A percentile compares a stretch with the other conserved stretches of the same genome.
phyloP scores from a whole-genome alignment of 2,888 invertebrate genomes.

The Papilio demoleus region DNA sequence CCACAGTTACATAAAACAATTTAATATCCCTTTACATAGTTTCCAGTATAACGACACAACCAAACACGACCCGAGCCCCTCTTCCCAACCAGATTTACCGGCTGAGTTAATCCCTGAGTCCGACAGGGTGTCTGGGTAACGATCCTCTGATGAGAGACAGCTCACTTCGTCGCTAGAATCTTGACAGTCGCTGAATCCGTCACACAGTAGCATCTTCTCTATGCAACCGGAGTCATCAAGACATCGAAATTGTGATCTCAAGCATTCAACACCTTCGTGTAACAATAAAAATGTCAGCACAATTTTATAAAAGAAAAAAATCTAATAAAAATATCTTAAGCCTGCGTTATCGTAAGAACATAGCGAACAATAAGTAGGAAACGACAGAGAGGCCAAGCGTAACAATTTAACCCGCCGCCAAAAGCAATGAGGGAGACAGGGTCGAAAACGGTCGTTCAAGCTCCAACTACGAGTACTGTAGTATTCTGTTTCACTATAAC shows the following conservation, averaged over 20 bases:
- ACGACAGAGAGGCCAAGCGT: slow-evolving; percentile 41
- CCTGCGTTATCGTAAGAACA: slow-evolving; percentile 23
- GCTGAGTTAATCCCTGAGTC: slow-evolving; percentile 47
- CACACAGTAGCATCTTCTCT: slow-evolving; percentile 82
- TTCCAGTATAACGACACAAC: slow-evolving; percentile 17
- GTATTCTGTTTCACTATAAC: slow-evolving; percentile 66
- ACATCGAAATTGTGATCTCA: slow-evolving; percentile 78
- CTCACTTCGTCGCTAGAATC: slow-evolving; percentile 86
- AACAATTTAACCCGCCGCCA: slow-evolving; percentile 41
- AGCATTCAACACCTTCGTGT: slow-evolving; percentile 72
- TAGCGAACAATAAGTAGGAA: slow-evolving; percentile 32
- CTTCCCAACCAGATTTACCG: slow-evolving; percentile 52
- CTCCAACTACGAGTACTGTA: slow-evolving; percentile 48
- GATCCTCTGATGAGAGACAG: slow-evolving; percentile 80
- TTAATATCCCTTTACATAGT: neutral
- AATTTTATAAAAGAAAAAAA: slow-evolving; percentile 28
- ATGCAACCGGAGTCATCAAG: slow-evolving; percentile 85
- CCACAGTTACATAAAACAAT: slow-evolving; percentile 18
- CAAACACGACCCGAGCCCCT: slow-evolving; percentile 3
- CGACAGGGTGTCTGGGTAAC: slow-evolving; percentile 50
- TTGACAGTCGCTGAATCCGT: slow-evolving; percentile 84
- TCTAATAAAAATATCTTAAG: slow-evolving; percentile 40
- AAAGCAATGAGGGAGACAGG: slow-evolving; percentile 45
- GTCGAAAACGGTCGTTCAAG: slow-evolving; percentile 47
- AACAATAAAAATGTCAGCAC: slow-evolving; percentile 51